These are phyloP conservation scores for Tiliqua scincoides DNA, from an alignment of 2,113 vertebrate species.

Conservation along the genomic window DNA sequence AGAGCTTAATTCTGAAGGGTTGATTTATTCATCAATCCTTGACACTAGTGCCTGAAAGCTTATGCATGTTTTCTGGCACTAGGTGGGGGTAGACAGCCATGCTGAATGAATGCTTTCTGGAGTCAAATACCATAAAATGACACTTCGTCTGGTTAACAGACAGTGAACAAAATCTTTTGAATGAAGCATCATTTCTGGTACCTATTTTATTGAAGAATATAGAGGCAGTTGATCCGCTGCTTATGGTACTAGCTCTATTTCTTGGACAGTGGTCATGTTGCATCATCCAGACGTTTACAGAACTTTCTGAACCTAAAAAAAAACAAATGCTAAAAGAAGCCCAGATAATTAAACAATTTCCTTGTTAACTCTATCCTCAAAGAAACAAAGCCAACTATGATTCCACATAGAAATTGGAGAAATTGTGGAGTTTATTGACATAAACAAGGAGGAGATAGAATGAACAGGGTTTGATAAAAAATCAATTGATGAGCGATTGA, in stretches of 20 bases:
- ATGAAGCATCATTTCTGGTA: constrained; percentile 47
- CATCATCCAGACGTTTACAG: constrained; percentile 4
- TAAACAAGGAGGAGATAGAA: not conserved
- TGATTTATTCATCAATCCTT: not conserved
- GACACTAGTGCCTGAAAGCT: not conserved
- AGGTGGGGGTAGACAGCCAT: constrained; percentile 63
- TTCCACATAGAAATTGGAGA: not conserved
- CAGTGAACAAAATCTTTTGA: constrained; percentile 32
- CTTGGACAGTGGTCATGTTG: not conserved
- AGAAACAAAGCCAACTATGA: not conserved
- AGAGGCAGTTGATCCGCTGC: not conserved
- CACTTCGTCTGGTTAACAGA: constrained; percentile 25
- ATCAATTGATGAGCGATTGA: too few species aligned
- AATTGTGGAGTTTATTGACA: not conserved
- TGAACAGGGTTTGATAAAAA: too few species aligned
- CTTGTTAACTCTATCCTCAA: constrained; percentile 22
- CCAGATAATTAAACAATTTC: not conserved
- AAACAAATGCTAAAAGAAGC: not conserved
- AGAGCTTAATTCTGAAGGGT: not conserved
- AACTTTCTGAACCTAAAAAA: not conserved
- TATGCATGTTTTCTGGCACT: constrained; percentile 45
- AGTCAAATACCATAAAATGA: not conserved
- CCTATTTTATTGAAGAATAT: constrained; percentile 34
- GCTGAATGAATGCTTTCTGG: not conserved
- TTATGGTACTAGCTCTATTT: not conserved